Conservation (phyloP, 2,888 invertebrate genomes). For the Acanthosoma haemorrhoidale region DNA sequence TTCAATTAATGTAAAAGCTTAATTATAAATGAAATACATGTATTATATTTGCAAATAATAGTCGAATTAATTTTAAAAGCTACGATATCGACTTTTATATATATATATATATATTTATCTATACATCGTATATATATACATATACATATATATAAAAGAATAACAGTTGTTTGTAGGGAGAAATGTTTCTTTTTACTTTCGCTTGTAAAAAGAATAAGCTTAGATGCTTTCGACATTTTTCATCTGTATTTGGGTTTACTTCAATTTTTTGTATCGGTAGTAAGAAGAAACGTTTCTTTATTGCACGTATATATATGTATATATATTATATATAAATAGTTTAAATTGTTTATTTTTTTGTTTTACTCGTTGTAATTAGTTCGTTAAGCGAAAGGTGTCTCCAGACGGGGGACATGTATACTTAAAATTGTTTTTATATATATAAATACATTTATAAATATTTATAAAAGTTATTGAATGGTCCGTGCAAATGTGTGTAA, state of each 20-base stretch:
- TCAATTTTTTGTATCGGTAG: too few relatives aligned
- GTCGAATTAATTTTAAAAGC: neutral
- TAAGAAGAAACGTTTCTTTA: too few relatives aligned
- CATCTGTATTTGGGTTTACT: too few relatives aligned
- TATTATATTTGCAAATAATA: slow-evolving; percentile 3
- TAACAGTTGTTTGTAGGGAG: too few relatives aligned
- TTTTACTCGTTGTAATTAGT: slow-evolving; percentile 23
- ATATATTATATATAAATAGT: slow-evolving; percentile 28
- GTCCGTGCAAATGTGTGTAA: too few relatives aligned
- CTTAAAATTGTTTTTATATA: neutral
- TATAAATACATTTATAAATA: neutral
- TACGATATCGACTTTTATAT: slow-evolving; percentile 7
- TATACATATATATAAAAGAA: too few relatives aligned
- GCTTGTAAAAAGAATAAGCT: too few relatives aligned
- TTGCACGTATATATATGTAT: too few relatives aligned
- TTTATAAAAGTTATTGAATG: neutral
- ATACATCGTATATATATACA: too few relatives aligned
- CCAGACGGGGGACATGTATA: neutral
- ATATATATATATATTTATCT: too few relatives aligned
- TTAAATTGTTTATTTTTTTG: slow-evolving; percentile 29
- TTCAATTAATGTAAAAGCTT: slow-evolving; percentile 1
- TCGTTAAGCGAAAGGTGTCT: neutral
- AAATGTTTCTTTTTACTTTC: too few relatives aligned
- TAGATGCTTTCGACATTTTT: too few relatives aligned
- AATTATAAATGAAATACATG: slow-evolving; percentile 7